Conservation (phyloP, 2,113 vertebrate genomes). For the Scartelaos histophorus region DNA sequence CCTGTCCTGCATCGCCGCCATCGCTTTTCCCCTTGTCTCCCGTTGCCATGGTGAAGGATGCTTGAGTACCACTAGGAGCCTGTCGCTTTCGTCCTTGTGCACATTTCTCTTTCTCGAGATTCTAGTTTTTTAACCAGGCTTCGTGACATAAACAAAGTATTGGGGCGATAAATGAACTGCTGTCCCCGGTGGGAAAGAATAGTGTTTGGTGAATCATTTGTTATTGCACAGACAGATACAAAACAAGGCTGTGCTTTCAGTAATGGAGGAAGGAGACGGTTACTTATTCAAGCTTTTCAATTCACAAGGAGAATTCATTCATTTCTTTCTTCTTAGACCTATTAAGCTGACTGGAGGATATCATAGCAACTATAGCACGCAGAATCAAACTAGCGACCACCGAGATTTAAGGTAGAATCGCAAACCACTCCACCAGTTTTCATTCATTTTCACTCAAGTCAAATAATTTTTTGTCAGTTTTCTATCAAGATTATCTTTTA, state of each 20-base stretch:
- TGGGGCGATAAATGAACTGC: slow-evolving; percentile 6
- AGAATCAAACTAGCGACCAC: neutral
- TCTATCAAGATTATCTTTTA: no score
- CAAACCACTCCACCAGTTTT: no score
- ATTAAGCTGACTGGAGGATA: neutral
- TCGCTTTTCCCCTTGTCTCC: slow-evolving; percentile 20
- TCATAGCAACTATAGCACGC: slow-evolving; percentile 22
- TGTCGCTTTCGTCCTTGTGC: slow-evolving; percentile 30
- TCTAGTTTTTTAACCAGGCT: slow-evolving; percentile 20
- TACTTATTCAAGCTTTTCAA: slow-evolving; percentile 2
- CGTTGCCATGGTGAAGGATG: slow-evolving; percentile 42
- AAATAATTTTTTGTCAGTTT: no score
- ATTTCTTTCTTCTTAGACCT: neutral
- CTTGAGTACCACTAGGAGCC: slow-evolving; percentile 20
- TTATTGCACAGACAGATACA: slow-evolving; percentile 18
- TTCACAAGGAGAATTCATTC: slow-evolving; percentile 6
- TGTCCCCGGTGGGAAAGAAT: slow-evolving; percentile 2
- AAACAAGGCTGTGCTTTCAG: slow-evolving; percentile 18
- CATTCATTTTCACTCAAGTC: no score
- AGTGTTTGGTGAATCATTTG: slow-evolving; percentile 14
- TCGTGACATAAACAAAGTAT: slow-evolving; percentile 27
- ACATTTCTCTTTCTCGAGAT: slow-evolving; percentile 19
- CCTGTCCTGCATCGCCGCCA: slow-evolving; percentile 5
- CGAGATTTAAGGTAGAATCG: no score
- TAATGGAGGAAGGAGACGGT: slow-evolving; percentile 3